Base-by-base conservation (phyloP, 1,140 invertebrate species). In the Drosophila murphyi region DNA sequence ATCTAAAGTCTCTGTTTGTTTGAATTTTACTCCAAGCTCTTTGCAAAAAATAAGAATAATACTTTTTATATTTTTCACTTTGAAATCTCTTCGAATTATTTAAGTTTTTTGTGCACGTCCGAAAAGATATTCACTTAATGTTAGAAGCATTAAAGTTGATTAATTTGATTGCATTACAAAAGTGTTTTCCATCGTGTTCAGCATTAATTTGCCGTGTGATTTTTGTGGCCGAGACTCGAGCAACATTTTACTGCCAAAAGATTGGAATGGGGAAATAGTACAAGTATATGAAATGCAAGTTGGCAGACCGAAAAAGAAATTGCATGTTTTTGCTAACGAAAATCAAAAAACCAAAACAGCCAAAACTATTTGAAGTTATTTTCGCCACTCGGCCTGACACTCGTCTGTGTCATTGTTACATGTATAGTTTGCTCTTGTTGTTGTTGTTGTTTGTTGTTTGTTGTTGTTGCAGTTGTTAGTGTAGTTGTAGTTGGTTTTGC, bases 321-420 rank as follows among this genome's bases (percentile, higher is more conserved):
- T 72, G 52, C 75, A 69, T 78, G 82, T 87, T 74, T 37, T 47
- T n/a, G 28, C 37, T 54, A 76, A 71, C 32, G 6, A 57, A 51
- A 51, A 34, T n/a, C 4, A 48, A 28, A 47, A 57, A 61, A 29
- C 7, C 6, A 32, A 57, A 72, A 57, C 63, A 81, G 20, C 32
- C 31, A 45, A 75, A 79, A 88, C 76, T 87, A 88, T 87, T 87
- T 87, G 80, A 87, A 88, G 83, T 88, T 87, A 88, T 88, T 87
- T 88, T 87, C 54, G 83, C 79, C 68, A 79, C 79, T 87, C 82
- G 81, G 81, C 76, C 82, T 87, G 82, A 82, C 82, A 87, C 76
- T 76, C 80, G 83, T 87, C 79, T 87, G 80, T 87, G 82, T 87
- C 83, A 86, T 86, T 86, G 78, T 86, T 85, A 35, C 57, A 64